Conservation (phyloP, 2,888 invertebrate species). For the Pterostichus niger region DNA sequence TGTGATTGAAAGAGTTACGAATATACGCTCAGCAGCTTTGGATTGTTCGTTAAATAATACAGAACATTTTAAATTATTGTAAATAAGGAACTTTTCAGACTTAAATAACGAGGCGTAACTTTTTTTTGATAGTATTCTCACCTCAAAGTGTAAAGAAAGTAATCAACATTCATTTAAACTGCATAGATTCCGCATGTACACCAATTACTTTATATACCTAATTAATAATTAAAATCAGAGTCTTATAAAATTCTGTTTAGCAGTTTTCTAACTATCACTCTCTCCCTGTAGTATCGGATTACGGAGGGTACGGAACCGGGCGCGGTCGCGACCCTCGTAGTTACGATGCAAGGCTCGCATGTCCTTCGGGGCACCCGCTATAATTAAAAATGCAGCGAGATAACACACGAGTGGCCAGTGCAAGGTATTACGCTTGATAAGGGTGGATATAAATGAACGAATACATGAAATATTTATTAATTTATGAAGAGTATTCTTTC, state of each 20-base stretch:
- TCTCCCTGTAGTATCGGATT: constrained; percentile 6
- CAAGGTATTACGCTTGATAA: constrained; percentile 31
- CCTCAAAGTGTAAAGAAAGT: no score
- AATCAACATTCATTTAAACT: no score
- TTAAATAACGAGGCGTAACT: no score
- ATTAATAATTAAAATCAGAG: constrained; percentile 38
- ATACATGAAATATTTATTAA: constrained; percentile 39
- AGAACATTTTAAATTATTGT: no score
- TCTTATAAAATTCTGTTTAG: constrained; percentile 10
- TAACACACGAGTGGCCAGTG: constrained; percentile 41
- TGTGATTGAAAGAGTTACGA: no score
- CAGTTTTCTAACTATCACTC: no score
- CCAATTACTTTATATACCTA: background rate
- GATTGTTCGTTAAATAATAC: no score
- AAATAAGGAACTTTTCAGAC: no score
- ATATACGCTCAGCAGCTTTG: no score
- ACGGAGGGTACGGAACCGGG: constrained; percentile 32
- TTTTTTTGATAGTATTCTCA: no score
- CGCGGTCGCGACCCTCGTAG: constrained; percentile 9
- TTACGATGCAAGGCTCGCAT: background rate
- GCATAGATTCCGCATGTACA: no score
- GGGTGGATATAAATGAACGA: constrained; percentile 16
- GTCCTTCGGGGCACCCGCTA: constrained; percentile 19
- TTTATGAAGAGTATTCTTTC: background rate
- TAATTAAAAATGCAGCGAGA: constrained; percentile 58